Base-by-base conservation (phyloP, 2,888 invertebrate species). In the Reticulitermes lucifugus region DNA sequence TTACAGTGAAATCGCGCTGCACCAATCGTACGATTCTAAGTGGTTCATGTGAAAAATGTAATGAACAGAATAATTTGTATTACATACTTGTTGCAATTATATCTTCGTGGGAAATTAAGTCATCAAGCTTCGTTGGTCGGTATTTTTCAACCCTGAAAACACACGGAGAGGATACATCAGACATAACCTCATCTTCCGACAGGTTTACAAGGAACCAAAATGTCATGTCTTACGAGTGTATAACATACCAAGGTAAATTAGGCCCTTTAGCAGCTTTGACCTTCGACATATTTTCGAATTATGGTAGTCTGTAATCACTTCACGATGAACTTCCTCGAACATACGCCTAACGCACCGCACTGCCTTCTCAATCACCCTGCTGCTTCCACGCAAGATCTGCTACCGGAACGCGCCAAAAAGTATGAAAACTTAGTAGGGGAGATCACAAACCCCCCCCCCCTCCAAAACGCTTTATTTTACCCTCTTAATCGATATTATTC, bases 101-200 rank as follows among this genome's bases (percentile, higher is more conserved):
- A 91, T 99, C 98, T 91, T 97, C 96, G 90, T 99, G 99, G 0
- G 99, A 99, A 86, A 99, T 98, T 75, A 99, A 93, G 89, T 99
- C 99, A 89, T 96, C 96, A 87, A 99, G 92, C 86, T 94, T 95
- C 79, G 94, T 95, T 10, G 99, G 99, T 41, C 99, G 95, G 91
- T 99, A 99, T 91, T 99, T 99, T 92, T 99, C 99, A 46, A 99
- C 98, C 99, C 99, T 97, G 90, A 85, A 90, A 89, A 87, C 83
- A 86, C 21, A 73, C 9, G 25, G 1, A 41, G 41, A 2, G 0
- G 18, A 41, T 21, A 7, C 21, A 41, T 73, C 6, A 18, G 41
- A 41, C 29, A 65, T n/a, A 46, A 77, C 41, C 14, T 85, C 2
- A 29, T 18, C 12, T 7, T n/a, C 14, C 5, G 21, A 22, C 35